Evolutionary conservation across 2,113 vertebrate species (phyloP), one percentile per base, ranked within the genome.

Genomic region (Eolophus roseicapilla): DNA sequence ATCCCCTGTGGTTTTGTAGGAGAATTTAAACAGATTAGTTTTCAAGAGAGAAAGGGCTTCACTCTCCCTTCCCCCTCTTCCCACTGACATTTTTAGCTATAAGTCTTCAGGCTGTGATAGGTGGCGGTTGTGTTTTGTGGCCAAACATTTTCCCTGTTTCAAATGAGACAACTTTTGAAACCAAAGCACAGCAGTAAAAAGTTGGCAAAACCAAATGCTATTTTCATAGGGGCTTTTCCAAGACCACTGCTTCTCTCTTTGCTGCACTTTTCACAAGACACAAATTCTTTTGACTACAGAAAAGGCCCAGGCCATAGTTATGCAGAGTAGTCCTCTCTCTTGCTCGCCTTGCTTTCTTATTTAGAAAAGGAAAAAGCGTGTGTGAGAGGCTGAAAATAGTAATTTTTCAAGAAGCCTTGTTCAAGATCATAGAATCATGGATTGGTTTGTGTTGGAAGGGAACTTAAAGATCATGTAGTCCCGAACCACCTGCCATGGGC

Each of bases 91-190:
- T 95, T 95, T 94, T 89, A 95, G 77, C 69, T 93, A 41, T 16
- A 6, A 46, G 29, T 50, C 73, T 76, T 17, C 1, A 49, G 65
- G 59, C 92, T 76, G 67, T 0, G 24, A 92, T 85, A 69, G 74
- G 70, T 82, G 93, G 87, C 96, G 63, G 96, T 91, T 97, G 83
- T 4, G 3, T 89, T 92, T 95, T 96, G 96, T 92, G 96, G 95
- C 75, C 92, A 89, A 96, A 96, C 86, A 85, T 67, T 94, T 96
- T 96, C 92, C 89, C 81, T 76, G 77, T 96, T 94, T 95, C 74
- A 79, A 84, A 95, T 0, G 24, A 50, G 83, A 37, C 37, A 31
- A 71, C 44, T 39, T 84, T 21, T 73, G 74, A 95, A 95, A 91
- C 70, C 52, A 89, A 92, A 94, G 49, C n/a, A 39, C 77, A 53